These are phyloP conservation scores for Allobates femoralis DNA, from an alignment of 2,797 vertebrate genomes.

Conservation along the genomic window DNA sequence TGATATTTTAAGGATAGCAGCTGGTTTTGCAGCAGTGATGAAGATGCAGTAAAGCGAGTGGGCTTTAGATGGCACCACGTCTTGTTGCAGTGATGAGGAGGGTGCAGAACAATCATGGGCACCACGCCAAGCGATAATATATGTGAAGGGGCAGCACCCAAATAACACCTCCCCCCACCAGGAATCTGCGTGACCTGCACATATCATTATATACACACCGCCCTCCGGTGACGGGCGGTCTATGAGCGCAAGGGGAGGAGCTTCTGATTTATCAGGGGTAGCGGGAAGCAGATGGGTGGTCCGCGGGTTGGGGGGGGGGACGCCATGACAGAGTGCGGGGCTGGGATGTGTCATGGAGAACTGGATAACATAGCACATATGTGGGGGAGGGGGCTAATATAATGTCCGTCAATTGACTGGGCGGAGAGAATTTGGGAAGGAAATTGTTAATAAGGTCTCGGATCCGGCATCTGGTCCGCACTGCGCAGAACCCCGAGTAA, in stretches of 20 bases:
- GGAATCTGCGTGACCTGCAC: slow-evolving; percentile 14
- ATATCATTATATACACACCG: neutral
- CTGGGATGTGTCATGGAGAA: neutral
- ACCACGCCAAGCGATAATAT: neutral
- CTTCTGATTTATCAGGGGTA: neutral
- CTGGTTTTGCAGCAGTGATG: too few relatives aligned
- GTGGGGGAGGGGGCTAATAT: slow-evolving; percentile 6
- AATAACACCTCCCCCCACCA: neutral
- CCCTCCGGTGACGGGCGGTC: neutral
- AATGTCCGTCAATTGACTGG: neutral
- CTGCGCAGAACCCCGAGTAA: slow-evolving; percentile 2
- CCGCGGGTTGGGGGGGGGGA: neutral
- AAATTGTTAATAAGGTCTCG: slow-evolving; percentile 17
- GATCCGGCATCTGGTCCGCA: slow-evolving; percentile 38
- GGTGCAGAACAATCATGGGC: neutral
- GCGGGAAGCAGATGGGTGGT: neutral
- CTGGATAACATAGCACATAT: slow-evolving; percentile 31
- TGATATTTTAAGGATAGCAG: too few relatives aligned
- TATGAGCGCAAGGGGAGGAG: neutral
- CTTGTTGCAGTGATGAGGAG: neutral
- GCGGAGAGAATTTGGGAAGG: neutral
- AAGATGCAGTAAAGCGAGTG: neutral
- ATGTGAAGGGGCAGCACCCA: neutral
- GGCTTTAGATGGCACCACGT: neutral
- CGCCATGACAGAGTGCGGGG: neutral